Percentiles rank a stretch among this genome's conserved stretches.
Conservation (phyloP, 1,140 invertebrate genomes). For the Scylla paramamosain region DNA sequence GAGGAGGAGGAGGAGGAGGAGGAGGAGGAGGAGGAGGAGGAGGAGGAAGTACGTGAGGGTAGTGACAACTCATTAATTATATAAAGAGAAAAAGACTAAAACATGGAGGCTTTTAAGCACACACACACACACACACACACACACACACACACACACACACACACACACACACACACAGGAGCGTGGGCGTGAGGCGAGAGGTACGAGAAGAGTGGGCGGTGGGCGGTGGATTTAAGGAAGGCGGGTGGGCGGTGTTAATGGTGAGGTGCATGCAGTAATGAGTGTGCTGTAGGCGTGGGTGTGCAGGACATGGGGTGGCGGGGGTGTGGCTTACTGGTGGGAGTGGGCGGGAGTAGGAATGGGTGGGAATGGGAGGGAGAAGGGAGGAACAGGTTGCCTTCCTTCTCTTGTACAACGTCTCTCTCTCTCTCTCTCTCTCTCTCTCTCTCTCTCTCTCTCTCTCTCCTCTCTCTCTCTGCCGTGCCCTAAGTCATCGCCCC, state of each 20-base stretch:
- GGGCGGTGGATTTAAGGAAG: neutral
- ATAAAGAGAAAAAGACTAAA: neutral
- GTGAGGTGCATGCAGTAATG: neutral
- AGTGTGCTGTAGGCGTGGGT: neutral
- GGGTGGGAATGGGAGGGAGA: neutral
- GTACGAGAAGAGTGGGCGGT: neutral
- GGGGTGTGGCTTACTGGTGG: neutral
- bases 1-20: neutral
- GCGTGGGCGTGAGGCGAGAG: neutral
- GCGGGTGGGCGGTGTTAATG: neutral
- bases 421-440: slow-evolving; percentile 12
- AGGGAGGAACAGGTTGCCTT: neutral
- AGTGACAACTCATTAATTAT: neutral
- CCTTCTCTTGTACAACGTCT: neutral
- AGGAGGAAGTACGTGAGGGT: neutral
- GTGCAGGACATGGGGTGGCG: neutral
- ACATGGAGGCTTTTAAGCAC: neutral
- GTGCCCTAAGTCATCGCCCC: neutral
- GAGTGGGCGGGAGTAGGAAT: neutral
- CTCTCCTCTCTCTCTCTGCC: neutral
- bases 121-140: slow-evolving; percentile 36
- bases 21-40: neutral
- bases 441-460: slow-evolving; percentile 20
- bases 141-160: neutral
- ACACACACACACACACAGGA: slow-evolving; percentile 23